phyloP scores from a whole-genome alignment of 2,797 vertebrate genomes.

The Alcedo atthis region DNA sequence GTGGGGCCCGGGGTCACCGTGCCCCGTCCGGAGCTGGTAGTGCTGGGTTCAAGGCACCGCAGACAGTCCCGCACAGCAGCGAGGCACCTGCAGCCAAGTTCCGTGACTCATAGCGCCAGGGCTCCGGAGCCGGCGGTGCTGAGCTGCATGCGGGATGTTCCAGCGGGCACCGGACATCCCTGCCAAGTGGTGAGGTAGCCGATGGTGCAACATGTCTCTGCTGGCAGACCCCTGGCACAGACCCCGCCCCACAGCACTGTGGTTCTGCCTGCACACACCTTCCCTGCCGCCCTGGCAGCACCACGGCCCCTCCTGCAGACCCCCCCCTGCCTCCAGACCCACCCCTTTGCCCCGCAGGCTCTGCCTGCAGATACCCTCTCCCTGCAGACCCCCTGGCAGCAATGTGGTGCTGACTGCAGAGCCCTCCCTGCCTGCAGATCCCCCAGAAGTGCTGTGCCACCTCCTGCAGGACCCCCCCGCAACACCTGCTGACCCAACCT shows the following conservation, averaged over 20 bases:
- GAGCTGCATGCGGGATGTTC: conserved; percentile 24
- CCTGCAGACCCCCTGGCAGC: too few relatives aligned
- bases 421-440: too few relatives aligned
- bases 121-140: conserved; percentile 3
- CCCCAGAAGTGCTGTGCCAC: not conserved
- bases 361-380: not conserved
- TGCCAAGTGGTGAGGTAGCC: conserved; percentile 42
- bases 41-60: not conserved
- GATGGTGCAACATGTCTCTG: not conserved
- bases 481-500: too few relatives aligned
- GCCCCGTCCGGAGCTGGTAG: not conserved
- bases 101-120: conserved; percentile 37
- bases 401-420: not conserved
- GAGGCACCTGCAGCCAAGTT: not conserved
- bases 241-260: too few relatives aligned
- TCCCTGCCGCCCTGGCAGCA: not conserved
- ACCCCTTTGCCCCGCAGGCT: too few relatives aligned
- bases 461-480: too few relatives aligned
- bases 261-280: not conserved
- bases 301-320: too few relatives aligned
- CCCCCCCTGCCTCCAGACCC: not conserved
- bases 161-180: not conserved
- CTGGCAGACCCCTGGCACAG: not conserved
- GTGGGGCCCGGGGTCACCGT: not conserved
- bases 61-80: not conserved